phyloP scores from a whole-genome alignment of 2,797 vertebrate genomes.

The Dipus sagitta region DNA sequence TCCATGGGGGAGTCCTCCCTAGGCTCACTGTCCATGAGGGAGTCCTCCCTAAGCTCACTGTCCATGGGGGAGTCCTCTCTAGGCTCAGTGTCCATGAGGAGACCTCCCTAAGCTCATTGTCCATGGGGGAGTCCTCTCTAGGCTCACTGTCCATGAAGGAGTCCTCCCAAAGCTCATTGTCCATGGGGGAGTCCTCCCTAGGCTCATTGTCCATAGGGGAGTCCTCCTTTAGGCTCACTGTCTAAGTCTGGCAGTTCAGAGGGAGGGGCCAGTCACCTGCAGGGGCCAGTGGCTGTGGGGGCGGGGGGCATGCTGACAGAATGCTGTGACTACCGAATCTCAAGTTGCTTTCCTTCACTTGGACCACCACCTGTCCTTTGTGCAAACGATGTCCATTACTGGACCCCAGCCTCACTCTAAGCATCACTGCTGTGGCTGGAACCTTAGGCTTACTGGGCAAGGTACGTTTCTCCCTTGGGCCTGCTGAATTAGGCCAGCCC shows the following conservation, averaged over 20 bases:
- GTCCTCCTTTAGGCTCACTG: too few relatives aligned
- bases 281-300: too few relatives aligned
- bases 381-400: accelerated
- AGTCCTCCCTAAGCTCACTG: too few relatives aligned
- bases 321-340: neutral
- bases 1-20: too few relatives aligned
- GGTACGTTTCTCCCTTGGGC: neutral
- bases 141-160: too few relatives aligned
- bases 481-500: neutral
- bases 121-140: too few relatives aligned
- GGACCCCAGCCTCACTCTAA: neutral
- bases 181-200: too few relatives aligned
- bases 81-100: too few relatives aligned
- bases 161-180: neutral
- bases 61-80: too few relatives aligned
- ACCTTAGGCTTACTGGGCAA: neutral
- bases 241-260: neutral
- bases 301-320: neutral
- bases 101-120: too few relatives aligned
- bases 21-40: too few relatives aligned
- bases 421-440: neutral
- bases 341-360: neutral
- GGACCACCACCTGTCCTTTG: neutral
- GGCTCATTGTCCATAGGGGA: too few relatives aligned
- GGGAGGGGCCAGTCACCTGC: neutral